Evolutionary conservation across 2,797 vertebrate species (phyloP).

Genomic region (Chromobotia macracanthus): DNA sequence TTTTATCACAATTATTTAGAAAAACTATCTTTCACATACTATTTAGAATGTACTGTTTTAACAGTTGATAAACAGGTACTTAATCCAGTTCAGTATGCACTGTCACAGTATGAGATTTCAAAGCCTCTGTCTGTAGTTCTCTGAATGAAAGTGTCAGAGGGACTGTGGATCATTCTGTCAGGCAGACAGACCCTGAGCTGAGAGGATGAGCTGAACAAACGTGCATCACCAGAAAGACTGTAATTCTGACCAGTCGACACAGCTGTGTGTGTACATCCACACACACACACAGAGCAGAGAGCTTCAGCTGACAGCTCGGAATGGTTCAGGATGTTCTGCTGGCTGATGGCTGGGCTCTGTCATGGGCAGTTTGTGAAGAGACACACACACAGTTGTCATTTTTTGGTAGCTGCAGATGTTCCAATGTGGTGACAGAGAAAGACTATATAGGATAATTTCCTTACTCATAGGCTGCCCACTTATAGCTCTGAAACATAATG

Average conservation of each 20-base stretch:
- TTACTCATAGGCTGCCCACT: neutral
- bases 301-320: neutral
- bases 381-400: neutral
- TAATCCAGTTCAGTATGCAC: too few relatives aligned
- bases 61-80: too few relatives aligned
- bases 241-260: constrained; percentile 42
- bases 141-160: constrained; percentile 20
- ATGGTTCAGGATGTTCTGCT: constrained; percentile 11
- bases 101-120: too few relatives aligned
- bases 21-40: too few relatives aligned
- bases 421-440: too few relatives aligned
- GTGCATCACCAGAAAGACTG: constrained; percentile 51
- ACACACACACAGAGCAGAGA: neutral
- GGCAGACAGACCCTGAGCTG: constrained; percentile 58
- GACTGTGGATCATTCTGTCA: constrained; percentile 60
- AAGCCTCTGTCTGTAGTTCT: constrained; percentile 17
- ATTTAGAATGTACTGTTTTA: too few relatives aligned
- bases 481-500: neutral
- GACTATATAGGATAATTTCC: too few relatives aligned
- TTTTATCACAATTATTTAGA: too few relatives aligned
- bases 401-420: neutral
- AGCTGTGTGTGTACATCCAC: constrained; percentile 17
- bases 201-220: constrained; percentile 48
- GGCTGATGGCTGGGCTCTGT: neutral
- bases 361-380: neutral